Conservation (phyloP, 2,888 invertebrate species). For the Catocala sponsa region DNA sequence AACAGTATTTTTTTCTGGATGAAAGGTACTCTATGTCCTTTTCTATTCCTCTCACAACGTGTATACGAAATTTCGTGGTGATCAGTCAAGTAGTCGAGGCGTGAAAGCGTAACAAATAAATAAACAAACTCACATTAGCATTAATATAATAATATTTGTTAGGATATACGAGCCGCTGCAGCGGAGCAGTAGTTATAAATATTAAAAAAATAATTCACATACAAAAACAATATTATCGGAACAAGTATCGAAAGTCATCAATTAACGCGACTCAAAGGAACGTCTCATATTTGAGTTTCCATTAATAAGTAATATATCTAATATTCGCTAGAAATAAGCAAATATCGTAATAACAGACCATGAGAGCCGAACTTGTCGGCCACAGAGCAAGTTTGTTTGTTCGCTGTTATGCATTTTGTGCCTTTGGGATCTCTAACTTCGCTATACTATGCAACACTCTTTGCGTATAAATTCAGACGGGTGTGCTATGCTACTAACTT, state of each 20-base stretch:
- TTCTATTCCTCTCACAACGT: too few species aligned
- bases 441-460: slow-evolving; percentile 28
- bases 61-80: too few species aligned
- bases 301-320: slow-evolving; percentile 25
- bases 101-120: too few species aligned
- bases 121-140: too few species aligned
- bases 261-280: slow-evolving; percentile 22
- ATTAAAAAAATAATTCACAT: too few species aligned
- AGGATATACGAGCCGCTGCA: too few species aligned
- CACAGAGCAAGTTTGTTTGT: slow-evolving; percentile 42
- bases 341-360: slow-evolving; percentile 37
- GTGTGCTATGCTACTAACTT: slow-evolving; percentile 40
- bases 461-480: slow-evolving; percentile 41
- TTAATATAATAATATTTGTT: too few species aligned
- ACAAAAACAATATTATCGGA: too few species aligned
- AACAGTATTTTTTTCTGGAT: too few species aligned
- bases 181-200: too few species aligned
- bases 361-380: slow-evolving; percentile 37
- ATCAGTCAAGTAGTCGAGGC: too few species aligned
- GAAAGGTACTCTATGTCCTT: too few species aligned
- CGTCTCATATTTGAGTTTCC: slow-evolving; percentile 2
- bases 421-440: slow-evolving; percentile 52
- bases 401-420: slow-evolving; percentile 52
- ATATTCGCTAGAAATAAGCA: slow-evolving; percentile 31
- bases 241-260: slow-evolving; percentile 7